Conservation (phyloP, 2,113 vertebrate genomes). For the Aldabrachelys gigantea region DNA sequence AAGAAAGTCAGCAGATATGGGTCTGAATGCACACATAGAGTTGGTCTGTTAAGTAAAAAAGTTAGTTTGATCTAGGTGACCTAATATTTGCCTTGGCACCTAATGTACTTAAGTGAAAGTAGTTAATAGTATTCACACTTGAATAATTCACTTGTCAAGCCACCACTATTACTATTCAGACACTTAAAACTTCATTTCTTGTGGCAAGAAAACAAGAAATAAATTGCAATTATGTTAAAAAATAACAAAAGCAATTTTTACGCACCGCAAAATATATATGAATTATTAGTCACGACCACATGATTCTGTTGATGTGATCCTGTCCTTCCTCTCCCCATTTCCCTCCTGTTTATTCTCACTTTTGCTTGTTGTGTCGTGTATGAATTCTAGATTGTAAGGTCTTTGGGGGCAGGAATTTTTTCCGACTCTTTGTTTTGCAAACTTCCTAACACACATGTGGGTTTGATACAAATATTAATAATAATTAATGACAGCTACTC, state of each 20-base stretch:
- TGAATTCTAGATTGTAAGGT: not conserved
- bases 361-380: not conserved
- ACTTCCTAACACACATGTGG: not conserved
- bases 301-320: fast-evolving
- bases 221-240: not conserved
- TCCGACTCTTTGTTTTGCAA: not conserved
- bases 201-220: not conserved
- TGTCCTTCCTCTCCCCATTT: not conserved
- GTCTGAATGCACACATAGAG: not conserved
- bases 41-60: not conserved
- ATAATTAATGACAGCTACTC: not conserved
- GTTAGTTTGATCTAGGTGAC: conserved; percentile 2
- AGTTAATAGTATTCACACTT: conserved; percentile 26
- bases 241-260: not conserved
- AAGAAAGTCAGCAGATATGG: not conserved
- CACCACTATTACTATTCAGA: not conserved
- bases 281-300: not conserved
- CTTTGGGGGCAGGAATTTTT: not conserved
- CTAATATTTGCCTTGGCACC: conserved; percentile 17
- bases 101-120: conserved; percentile 19
- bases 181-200: not conserved
- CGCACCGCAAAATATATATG: not conserved
- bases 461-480: not conserved
- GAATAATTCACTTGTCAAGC: conserved; percentile 57
- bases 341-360: not conserved